Conservation (phyloP, 2,113 vertebrate genomes). For the Cranoglanis bouderius region DNA sequence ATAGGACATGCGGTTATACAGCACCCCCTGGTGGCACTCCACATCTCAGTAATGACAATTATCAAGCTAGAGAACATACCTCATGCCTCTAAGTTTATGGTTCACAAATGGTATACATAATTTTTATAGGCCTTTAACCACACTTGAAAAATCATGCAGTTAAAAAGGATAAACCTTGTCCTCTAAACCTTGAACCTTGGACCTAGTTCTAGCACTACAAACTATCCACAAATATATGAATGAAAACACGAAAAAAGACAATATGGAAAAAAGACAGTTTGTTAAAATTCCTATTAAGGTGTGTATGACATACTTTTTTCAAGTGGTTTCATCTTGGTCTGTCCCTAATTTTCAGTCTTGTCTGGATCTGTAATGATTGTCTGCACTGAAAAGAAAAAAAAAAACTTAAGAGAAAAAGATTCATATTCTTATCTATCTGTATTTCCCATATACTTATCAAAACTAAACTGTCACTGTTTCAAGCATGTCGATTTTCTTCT, state of each 20-base stretch:
- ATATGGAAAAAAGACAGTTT: background rate
- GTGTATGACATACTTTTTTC: background rate
- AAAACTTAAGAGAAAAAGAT: background rate
- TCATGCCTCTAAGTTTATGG: no score
- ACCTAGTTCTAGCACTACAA: background rate
- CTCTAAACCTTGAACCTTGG: no score
- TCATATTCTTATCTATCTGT: background rate
- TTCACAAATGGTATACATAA: no score
- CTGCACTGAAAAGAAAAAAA: background rate
- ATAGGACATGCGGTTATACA: background rate
- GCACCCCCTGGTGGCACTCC: background rate
- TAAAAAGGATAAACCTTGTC: no score
- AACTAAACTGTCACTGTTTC: background rate
- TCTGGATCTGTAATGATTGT: background rate
- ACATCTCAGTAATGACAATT: background rate
- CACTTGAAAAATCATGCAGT: no score
- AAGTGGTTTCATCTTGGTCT: background rate
- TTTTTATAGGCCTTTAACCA: no score
- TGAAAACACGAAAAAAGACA: background rate
- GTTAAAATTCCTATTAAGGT: background rate
- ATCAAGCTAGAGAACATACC: background rate
- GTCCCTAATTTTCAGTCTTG: background rate
- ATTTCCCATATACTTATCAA: no score
- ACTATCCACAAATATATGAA: background rate
- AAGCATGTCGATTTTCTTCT: background rate